Base-by-base conservation (phyloP, 1,140 invertebrate genomes). In the Cephus cinctus region DNA sequence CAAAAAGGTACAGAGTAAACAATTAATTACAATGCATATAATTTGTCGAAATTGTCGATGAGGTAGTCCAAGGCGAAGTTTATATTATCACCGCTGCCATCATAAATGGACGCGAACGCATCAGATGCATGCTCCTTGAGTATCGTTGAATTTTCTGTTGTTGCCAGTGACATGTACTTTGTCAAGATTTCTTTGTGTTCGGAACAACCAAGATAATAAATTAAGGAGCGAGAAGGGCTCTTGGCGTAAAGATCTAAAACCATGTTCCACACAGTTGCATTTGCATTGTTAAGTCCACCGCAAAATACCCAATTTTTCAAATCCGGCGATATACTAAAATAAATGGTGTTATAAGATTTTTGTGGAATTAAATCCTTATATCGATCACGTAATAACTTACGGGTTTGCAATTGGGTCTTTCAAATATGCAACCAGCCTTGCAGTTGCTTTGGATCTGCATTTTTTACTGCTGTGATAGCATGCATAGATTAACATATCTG, bases 391-490 rank as follows among this genome's bases (percentile, higher is more conserved):
- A 11, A 23, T 35, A 38, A 51, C 39, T 30, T 32, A 56, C 56
- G 34, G 47, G 27, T 56, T 25, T 11, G 32, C 35, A 25, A 39
- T 45, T 27, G 57, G 32, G 25, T 60, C 46, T 36, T 41, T 36
- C 0, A 64, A 34, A 43, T 54, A 39, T 32, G 52, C 39, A n/a
- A 35, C 46, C 15, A 62, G 34, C 45, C 61, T 49, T 8, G 30
- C 15, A 3, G 39, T 49, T 2, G 60, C 62, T 4, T 36, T 56
- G 3, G 41, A 45, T 9, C 34, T 56, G 12, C 63, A 68, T 9
- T 47, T 35, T 11, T 47, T 18, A 11, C 62, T 55, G 18, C 52
- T 56, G 21, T 63, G 52, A n/a, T 22, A n/a, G 27, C 65, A 64
- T 5, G 57, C 57, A 44, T 54, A 59, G 23, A 45, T 20, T 38